Base-by-base conservation (phyloP, 2,113 vertebrate species). In the Camelus bactrianus region DNA sequence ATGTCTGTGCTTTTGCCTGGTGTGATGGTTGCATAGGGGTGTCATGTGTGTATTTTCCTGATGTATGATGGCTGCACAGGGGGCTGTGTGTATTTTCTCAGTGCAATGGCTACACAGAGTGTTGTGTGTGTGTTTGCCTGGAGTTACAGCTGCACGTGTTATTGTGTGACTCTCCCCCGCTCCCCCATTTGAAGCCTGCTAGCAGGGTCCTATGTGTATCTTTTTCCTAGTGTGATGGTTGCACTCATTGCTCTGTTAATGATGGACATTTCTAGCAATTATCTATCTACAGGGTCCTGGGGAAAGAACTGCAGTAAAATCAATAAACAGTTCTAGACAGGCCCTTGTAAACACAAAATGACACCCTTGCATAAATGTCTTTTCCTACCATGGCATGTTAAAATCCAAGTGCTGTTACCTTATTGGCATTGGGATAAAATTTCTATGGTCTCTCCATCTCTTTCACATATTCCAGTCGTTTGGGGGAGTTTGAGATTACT, bases 11-110 rank as follows among this genome's bases (percentile, higher is more conserved):
- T 97, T 97, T 98, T 98, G 97, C 98, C 98, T 98, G 98, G 98
- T 98, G 98, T 98, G 98, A 98, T 98, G 97, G 97, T 97, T 98
- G 98, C 97, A 98, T 22, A 83, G 97, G 97, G 98, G 98, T 98
- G 97, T 98, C 98, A 92, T 98, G 97, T 98, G 93, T 17, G 64
- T 98, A 98, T 82, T 97, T 98, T 98, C 96, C 97, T 97, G 98
- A 98, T 88, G 94, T 80, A 97, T 9, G 86, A 98, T 97, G 87
- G 70, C 97, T 95, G 94, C 85, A 28, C 54, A 94, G 97, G 97
- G 97, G 86, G 96, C 96, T 98, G 46, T 93, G 98, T 95, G 62
- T 95, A 97, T 80, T 97, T 98, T 98, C 94, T 97, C 97, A 97
- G 98, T 95, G 62, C 70, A 95, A 97, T 84, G 86, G 94, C 97